A percentile compares a stretch with the other conserved stretches of the same genome.
These are phyloP conservation scores for Molossus alvarezi DNA, from an alignment of 2,797 vertebrate genomes.

Conservation along the genomic window DNA sequence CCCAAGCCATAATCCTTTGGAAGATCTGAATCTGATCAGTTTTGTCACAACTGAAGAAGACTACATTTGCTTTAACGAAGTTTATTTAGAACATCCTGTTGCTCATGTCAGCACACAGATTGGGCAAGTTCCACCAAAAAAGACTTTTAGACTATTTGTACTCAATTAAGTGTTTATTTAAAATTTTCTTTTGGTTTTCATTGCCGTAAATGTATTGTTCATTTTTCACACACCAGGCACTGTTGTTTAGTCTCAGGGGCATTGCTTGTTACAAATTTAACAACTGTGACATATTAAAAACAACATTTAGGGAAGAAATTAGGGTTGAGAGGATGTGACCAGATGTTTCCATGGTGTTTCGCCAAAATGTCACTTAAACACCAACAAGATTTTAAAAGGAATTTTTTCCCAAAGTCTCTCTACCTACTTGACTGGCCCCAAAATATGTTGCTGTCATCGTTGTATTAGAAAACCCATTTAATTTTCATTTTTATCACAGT, in stretches of 20 bases:
- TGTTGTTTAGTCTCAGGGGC: slow-evolving; percentile 90
- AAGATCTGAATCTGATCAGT: slow-evolving; percentile 73
- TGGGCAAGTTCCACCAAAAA: slow-evolving; percentile 81
- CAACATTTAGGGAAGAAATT: slow-evolving; percentile 91
- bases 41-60: slow-evolving; percentile 80
- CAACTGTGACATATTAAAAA: slow-evolving; percentile 91
- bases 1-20: slow-evolving; percentile 73
- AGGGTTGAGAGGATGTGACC: slow-evolving; percentile 88
- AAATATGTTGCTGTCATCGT: slow-evolving; percentile 51
- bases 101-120: slow-evolving; percentile 82
- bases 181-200: slow-evolving; percentile 87
- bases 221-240: slow-evolving; percentile 90
- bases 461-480: slow-evolving; percentile 62
- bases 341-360: slow-evolving; percentile 90
- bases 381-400: slow-evolving; percentile 83
- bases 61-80: slow-evolving; percentile 73
- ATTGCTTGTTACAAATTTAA: slow-evolving; percentile 89
- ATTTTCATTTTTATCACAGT: slow-evolving; percentile 58
- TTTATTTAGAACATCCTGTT: slow-evolving; percentile 85
- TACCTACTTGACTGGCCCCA: slow-evolving; percentile 57
- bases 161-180: slow-evolving; percentile 88
- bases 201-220: slow-evolving; percentile 89
- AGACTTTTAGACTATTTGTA: slow-evolving; percentile 85
- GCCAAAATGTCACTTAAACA: slow-evolving; percentile 89
- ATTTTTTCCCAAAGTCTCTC: slow-evolving; percentile 73